Evolutionary conservation across 1,140 invertebrate species (phyloP), one percentile per base, ranked within the genome.

Genomic region (Scaptomyza pallida): DNA sequence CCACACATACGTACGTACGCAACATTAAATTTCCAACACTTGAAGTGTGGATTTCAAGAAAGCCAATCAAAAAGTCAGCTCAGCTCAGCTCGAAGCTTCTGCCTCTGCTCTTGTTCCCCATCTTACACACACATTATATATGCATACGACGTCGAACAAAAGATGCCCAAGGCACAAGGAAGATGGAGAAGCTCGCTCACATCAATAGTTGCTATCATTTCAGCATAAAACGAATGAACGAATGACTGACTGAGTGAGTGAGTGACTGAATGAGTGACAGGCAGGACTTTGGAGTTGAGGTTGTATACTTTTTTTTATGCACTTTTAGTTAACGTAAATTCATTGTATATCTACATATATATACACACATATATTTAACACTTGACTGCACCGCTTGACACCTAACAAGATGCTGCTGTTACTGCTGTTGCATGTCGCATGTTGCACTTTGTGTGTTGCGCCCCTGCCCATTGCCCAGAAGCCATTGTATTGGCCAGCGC

Each of bases 281-380:
- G 51, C 79, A 76, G 69, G 75, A 72, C 75, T 73, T 63, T 68
- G 61, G 41, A 52, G 55, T 61, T 63, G 62, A 51, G 37, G 72
- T 47, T 45, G 5, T 26, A 5, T 26, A 3, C 6, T 57, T 17
- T 64, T 23, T 86, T 85, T 86, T 86, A 86, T 86, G 82, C 81
- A 86, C 81, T 86, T 86, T 86, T 81, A 88, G 82, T 86, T 88
- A 81, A 88, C 82, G 73, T 86, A 88, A 86, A 88, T 65, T 86
- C 73, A 30, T 30, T 21, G 21, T 30, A 23, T 15, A 26, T 57
- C 47, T 56, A 43, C 52, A 55, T 57, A 48, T 19, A 37, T 30
- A 44, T 50, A 44, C 50, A 30, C 44, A 54, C 75, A 76, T 85
- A 86, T 86, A 88, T 86, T 86, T 86, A 86, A 86, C 81, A 88